These are phyloP conservation scores for Orientallactaga sibirica DNA, from an alignment of 2,797 vertebrate genomes.

Conservation along the genomic window DNA sequence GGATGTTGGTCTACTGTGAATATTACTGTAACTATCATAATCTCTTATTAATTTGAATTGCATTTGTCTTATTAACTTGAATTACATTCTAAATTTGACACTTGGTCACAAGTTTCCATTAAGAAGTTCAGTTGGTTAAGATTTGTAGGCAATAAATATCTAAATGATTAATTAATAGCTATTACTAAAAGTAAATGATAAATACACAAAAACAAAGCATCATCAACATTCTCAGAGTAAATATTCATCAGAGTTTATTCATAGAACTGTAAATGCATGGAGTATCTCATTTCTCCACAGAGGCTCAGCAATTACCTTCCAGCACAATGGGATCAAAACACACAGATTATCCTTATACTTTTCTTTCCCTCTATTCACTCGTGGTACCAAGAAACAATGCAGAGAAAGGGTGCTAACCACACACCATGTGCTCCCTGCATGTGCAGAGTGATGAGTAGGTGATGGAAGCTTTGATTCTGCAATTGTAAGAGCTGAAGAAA, in stretches of 20 bases:
- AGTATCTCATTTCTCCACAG: conserved; percentile 33
- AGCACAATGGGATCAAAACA: background rate
- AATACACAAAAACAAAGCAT: background rate
- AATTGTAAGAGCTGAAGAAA: conserved; percentile 29
- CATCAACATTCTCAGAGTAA: conserved; percentile 9
- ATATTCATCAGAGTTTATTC: background rate
- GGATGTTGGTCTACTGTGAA: conserved; percentile 32
- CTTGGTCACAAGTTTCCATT: conserved; percentile 79
- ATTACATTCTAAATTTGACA: conserved; percentile 69
- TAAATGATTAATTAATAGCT: background rate
- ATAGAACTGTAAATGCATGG: background rate
- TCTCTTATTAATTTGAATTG: conserved; percentile 56
- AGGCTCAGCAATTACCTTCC: conserved; percentile 31
- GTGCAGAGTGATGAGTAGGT: background rate
- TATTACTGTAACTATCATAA: conserved; percentile 67
- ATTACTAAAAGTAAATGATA: conserved; percentile 40
- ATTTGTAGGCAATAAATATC: conserved; percentile 67
- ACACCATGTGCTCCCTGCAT: background rate
- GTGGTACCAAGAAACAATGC: background rate
- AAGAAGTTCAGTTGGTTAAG: conserved; percentile 67
- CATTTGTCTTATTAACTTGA: conserved; percentile 65
- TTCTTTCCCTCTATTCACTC: conserved; percentile 29
- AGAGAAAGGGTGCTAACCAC: background rate
- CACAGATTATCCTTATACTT: background rate
- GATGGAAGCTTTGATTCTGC: conserved; percentile 56